These are phyloP conservation scores for Chloromyia formosa DNA, from an alignment of 2,888 invertebrate species.

Conservation along the genomic window DNA sequence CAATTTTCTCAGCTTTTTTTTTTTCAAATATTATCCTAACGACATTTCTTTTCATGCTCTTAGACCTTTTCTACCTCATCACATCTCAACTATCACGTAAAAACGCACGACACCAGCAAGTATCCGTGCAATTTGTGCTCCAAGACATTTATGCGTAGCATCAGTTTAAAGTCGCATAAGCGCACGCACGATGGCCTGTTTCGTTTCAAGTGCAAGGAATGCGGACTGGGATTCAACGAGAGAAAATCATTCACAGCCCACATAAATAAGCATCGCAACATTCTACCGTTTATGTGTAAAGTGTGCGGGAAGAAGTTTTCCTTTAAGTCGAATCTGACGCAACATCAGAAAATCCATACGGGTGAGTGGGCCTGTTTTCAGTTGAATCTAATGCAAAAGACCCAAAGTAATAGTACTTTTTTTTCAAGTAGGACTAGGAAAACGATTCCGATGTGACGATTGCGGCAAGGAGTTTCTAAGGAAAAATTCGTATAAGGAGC, in stretches of 20 bases:
- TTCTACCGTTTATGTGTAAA: slow-evolving; percentile 70
- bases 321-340: slow-evolving; percentile 74
- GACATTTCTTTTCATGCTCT: too few species aligned
- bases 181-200: slow-evolving; percentile 68
- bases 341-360: slow-evolving; percentile 68
- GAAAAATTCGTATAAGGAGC: slow-evolving; percentile 69
- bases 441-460: slow-evolving; percentile 68
- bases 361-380: slow-evolving; percentile 57
- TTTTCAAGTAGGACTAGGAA: slow-evolving; percentile 57
- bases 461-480: slow-evolving; percentile 71
- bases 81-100: slow-evolving; percentile 77
- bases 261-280: slow-evolving; percentile 70
- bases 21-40: too few species aligned
- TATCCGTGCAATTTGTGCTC: slow-evolving; percentile 72
- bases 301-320: slow-evolving; percentile 69
- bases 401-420: slow-evolving; percentile 8
- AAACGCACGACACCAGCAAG: slow-evolving; percentile 72
- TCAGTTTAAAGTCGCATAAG: slow-evolving; percentile 76
- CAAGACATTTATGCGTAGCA: slow-evolving; percentile 74
- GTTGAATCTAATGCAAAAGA: too few species aligned
- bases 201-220: slow-evolving; percentile 67
- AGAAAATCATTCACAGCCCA: slow-evolving; percentile 70
- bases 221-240: slow-evolving; percentile 71
- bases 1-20: too few species aligned
- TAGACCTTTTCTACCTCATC: slow-evolving; percentile 76